phyloP scores from a whole-genome alignment of 2,888 invertebrate species.

The Apamea anceps region DNA sequence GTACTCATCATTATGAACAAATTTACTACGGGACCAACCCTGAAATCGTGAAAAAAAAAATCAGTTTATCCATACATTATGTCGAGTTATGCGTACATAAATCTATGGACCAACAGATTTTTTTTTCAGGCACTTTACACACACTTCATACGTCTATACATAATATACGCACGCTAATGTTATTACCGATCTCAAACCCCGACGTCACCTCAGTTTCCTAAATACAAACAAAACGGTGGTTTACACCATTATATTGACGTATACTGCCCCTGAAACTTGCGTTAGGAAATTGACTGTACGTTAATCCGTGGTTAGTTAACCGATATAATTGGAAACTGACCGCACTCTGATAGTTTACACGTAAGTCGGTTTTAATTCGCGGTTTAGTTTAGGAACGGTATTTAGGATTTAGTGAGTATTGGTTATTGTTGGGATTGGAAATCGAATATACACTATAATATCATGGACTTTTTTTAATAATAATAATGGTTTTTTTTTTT shows the following conservation, averaged over 20 bases:
- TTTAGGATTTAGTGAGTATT: constrained; percentile 14
- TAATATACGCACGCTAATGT: neutral
- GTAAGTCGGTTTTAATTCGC: constrained; percentile 25
- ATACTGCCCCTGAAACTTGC: constrained; percentile 21
- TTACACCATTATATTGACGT: constrained; percentile 28
- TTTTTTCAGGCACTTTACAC: too few species aligned
- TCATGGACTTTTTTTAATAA: too few species aligned
- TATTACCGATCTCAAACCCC: constrained; percentile 12
- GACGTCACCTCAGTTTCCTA: neutral
- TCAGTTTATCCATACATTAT: too few species aligned
- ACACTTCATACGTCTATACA: neutral
- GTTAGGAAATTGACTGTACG: constrained; percentile 47
- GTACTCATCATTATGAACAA: too few species aligned
- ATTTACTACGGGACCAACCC: too few species aligned
- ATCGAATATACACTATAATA: neutral
- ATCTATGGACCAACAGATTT: too few species aligned
- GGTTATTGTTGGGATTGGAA: neutral
- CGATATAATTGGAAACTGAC: constrained; percentile 55
- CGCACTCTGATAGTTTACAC: constrained; percentile 29
- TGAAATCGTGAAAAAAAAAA: too few species aligned
- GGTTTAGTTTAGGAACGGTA: constrained; percentile 17
- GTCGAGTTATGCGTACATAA: too few species aligned
- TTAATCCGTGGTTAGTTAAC: constrained; percentile 48
- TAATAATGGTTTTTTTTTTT: too few species aligned
- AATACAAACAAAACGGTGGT: constrained; percentile 38